Evolutionary conservation across 37 sponge, comb jelly and placozoan species (phyloP), one percentile per base, ranked within the genome.

Genomic region (Agelas oroides): DNA sequence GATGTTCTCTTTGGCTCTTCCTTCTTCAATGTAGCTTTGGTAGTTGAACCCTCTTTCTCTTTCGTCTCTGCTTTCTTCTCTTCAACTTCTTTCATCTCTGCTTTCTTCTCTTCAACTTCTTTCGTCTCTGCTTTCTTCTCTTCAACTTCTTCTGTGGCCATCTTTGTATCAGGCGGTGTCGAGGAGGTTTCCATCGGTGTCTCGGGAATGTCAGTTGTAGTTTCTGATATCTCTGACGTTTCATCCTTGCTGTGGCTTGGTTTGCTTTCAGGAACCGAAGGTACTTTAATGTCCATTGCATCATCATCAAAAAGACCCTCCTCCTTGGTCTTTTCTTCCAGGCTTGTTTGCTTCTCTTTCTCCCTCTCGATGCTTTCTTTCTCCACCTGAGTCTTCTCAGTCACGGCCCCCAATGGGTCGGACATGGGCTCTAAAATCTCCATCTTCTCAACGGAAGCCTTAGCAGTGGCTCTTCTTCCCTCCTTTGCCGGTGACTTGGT

Each of bases 351-450:
- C 27, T 77, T 77, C 18, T 81, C 82, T n/a, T n/a, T n/a, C 32
- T 65, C 80, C 27, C 70, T 52, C 62, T 70, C 30, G 59, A 37
- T 65, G n/a, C 74, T 83, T 40, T 83, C 84, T 39, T 73, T 59
- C 14, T 71, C 84, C 6, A 58, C 37, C 57, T 28, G 11, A 35
- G 71, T 84, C 54, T 74, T 71, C 17, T 59, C 59, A 30, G 16
- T 36, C 27, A 39, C n/a, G 31, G 52, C 46, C 8, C 46, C 46
- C 3, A 46, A 8, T 12, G 46, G 46, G 46, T 46, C 46, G 3
- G 46, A 46, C 3, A 8, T 46, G 46, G 46, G 46, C 46, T 46
- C 46, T 46, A 8, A 46, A 46, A 46, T 8, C 8, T 46, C 46
- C 46, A 46, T 12, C 8, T 3, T 3, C 46, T 12, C 46, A 46